Conservation (phyloP, 2,888 invertebrate genomes). For the Oligia latruncula region DNA sequence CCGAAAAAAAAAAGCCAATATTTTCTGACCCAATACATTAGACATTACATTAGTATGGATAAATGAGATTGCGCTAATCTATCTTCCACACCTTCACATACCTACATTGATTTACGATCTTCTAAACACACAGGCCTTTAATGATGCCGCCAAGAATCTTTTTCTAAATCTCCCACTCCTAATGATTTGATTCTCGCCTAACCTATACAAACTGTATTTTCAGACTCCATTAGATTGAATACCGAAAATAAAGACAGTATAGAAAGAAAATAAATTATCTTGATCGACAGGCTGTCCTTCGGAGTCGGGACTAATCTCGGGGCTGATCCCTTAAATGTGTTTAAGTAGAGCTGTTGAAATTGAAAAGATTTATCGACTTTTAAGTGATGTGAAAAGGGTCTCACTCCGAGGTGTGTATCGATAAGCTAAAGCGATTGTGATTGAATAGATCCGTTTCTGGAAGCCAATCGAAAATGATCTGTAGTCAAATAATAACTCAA, state of each 20-base stretch:
- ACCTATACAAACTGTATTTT: background rate
- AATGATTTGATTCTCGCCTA: background rate
- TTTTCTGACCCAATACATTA: no score
- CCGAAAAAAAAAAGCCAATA: no score
- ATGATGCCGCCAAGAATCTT: background rate
- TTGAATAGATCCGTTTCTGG: background rate
- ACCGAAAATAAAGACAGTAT: constrained; percentile 14
- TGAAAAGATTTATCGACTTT: constrained; percentile 52
- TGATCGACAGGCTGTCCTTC: constrained; percentile 46
- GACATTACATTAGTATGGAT: no score
- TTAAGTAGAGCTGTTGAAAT: constrained; percentile 40
- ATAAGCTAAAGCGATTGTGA: constrained; percentile 29
- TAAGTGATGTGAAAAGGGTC: constrained; percentile 39
- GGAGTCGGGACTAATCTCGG: constrained; percentile 21
- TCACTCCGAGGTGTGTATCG: constrained; percentile 29
- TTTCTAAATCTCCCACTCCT: background rate
- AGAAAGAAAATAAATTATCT: constrained; percentile 43
- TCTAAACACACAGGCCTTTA: background rate
- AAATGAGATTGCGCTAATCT: background rate
- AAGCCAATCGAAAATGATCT: background rate
- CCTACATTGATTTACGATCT: background rate
- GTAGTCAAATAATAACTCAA: background rate
- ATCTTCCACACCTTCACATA: background rate
- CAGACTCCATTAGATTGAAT: constrained; percentile 11
- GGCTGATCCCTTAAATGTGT: constrained; percentile 45